Base-by-base conservation (phyloP, 2,113 vertebrate genomes). In the Phalacrocorax brasilianus region DNA sequence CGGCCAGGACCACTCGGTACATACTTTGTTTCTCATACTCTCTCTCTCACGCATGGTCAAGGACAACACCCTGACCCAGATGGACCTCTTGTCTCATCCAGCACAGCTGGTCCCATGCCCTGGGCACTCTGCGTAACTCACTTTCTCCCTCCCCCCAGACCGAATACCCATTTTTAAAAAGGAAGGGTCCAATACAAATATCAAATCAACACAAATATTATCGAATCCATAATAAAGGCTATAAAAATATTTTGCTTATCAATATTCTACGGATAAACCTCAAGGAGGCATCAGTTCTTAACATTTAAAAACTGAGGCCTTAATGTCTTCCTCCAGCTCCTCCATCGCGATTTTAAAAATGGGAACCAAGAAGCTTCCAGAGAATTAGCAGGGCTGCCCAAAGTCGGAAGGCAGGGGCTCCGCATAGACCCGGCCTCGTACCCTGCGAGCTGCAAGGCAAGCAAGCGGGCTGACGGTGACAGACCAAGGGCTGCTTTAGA, bases 371-470 rank as follows among this genome's bases (percentile, higher is more conserved):
- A 91, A 65, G 12, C 24, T 93, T 55, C 33, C 30, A 86, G 35
- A 61, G 55, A 83, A 76, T 65, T 56, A 72, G n/a, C n/a, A 72
- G 63, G 16, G 45, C 45, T 82, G 38, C 35, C 26, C n/a, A 40
- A 15, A 59, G 12, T 24, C 16, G 58, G 59, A 85, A 58, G 32
- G 38, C 33, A 74, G 47, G 12, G 6, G 15, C 44, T 52, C 53
- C 40, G 33, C 58, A 40, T 6, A 63, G 82, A 61, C 24, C 32
- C 70, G 72, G 72, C 27, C 61, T 47, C 33, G 14, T 5, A 27
- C 0, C 0, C n/a, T 61, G 33, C 3, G 6, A 61, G n/a, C 50
- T 61, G 30, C 24, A 32, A 38, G 5, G 56, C 47, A 77, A 71
- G 38, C 14, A 19, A 44, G 6, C 1, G 16, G 42, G 23, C 42